These are phyloP conservation scores for Podarcis lilfordi DNA, from an alignment of 2,797 vertebrate species.

Conservation along the genomic window DNA sequence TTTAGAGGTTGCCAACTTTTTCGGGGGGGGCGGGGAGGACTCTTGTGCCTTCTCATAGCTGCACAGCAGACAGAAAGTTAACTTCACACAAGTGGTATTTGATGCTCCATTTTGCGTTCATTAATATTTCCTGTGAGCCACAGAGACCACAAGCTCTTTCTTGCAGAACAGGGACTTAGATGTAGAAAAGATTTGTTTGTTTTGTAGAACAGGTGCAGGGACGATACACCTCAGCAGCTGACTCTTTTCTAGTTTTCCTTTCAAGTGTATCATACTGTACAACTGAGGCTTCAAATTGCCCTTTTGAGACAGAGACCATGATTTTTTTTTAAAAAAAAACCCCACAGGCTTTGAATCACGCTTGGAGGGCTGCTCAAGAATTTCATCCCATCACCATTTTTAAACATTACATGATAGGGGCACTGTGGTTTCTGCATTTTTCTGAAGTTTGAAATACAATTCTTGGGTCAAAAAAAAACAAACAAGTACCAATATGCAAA, in stretches of 20 bases:
- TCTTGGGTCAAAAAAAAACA: not conserved
- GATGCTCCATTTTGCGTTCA: no score
- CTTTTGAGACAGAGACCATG: not conserved
- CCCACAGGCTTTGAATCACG: not conserved
- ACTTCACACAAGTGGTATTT: no score
- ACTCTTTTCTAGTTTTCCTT: constrained; percentile 26
- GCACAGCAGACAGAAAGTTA: no score
- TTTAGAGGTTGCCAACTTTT: no score
- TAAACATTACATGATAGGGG: not conserved
- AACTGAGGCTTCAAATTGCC: constrained; percentile 45
- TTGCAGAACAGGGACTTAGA: not conserved
- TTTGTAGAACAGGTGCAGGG: constrained; percentile 43
- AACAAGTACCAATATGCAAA: not conserved
- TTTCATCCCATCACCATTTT: no score
- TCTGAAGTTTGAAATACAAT: not conserved
- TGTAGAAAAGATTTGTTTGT: constrained; percentile 40
- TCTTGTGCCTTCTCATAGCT: no score
- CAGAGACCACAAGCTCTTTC: not conserved
- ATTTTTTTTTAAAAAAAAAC: not conserved
- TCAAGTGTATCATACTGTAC: constrained; percentile 35
- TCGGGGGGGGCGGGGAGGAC: no score
- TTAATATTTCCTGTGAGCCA: not conserved
- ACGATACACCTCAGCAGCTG: constrained; percentile 26
- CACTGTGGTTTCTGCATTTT: not conserved
- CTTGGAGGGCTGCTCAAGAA: not conserved